A percentile compares a stretch with the other conserved stretches of the same genome.
phyloP scores from a whole-genome alignment of 2,888 invertebrate species.

The Anodontia alba region DNA sequence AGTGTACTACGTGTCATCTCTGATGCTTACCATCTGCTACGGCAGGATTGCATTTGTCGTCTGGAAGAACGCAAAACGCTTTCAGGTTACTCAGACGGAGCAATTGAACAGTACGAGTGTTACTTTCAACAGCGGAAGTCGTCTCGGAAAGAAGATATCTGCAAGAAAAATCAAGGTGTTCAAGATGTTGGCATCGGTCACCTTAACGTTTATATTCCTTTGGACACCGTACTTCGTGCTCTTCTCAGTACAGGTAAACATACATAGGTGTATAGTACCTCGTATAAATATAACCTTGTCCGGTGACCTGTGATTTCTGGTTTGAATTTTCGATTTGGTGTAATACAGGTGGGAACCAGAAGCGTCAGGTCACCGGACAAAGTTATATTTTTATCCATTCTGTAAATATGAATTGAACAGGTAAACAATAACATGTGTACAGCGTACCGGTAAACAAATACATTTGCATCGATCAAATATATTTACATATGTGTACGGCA shows the following conservation, averaged over 20 bases:
- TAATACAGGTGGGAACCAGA: no score
- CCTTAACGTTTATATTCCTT: constrained; percentile 37
- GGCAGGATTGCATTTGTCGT: constrained; percentile 28
- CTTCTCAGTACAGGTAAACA: constrained; percentile 47
- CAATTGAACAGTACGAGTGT: not conserved
- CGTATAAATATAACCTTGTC: no score
- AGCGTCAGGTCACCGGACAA: no score
- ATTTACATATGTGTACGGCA: no score
- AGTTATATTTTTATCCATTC: no score
- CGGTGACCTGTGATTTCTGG: no score
- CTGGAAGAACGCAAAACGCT: constrained; percentile 29
- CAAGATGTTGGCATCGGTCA: constrained; percentile 40
- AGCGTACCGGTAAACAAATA: no score
- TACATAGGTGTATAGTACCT: no score
- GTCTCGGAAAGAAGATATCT: constrained; percentile 1
- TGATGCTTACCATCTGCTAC: constrained; percentile 45
- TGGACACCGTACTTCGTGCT: constrained; percentile 63
- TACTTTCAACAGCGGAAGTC: not conserved
- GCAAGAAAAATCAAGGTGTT: constrained; percentile 36
- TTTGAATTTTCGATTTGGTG: no score
- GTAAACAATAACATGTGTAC: no score
- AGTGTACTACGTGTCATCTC: constrained; percentile 44
- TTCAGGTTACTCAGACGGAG: not conserved
- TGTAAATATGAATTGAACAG: no score
- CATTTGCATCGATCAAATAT: no score